Percentiles rank a stretch among this genome's conserved stretches.
phyloP scores from a whole-genome alignment of 2,888 invertebrate species.

The Fragum fragum region DNA sequence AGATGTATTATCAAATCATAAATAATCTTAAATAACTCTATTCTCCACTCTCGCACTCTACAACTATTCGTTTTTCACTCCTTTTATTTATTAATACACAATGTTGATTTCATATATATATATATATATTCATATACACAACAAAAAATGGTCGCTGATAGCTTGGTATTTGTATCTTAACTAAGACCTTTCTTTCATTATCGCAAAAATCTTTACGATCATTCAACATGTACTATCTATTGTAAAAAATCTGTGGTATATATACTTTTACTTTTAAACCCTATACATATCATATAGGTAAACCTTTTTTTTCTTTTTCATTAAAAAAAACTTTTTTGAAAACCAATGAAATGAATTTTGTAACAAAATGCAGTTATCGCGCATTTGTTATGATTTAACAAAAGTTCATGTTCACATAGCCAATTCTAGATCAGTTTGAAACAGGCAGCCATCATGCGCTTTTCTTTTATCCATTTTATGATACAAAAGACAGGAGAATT shows the following conservation, averaged over 20 bases:
- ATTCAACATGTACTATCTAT: not conserved
- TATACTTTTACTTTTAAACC: slow-evolving; percentile 20
- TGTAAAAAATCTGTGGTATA: slow-evolving; percentile 16
- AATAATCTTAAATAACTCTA: slow-evolving; percentile 2
- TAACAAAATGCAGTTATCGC: no score
- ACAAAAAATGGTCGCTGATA: not conserved
- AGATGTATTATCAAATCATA: slow-evolving; percentile 16
- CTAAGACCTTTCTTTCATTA: not conserved
- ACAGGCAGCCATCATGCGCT: no score
- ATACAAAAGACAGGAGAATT: no score
- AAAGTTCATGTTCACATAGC: no score
- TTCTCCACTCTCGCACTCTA: slow-evolving; percentile 7
- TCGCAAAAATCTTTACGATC: not conserved
- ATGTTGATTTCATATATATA: slow-evolving; percentile 19
- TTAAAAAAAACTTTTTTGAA: no score
- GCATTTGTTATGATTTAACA: no score
- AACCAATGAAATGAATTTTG: no score
- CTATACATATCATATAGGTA: not conserved
- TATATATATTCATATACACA: slow-evolving; percentile 7
- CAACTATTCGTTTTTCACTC: slow-evolving; percentile 29
- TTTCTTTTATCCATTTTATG: no score
- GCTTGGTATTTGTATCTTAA: not conserved
- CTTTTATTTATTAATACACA: slow-evolving; percentile 19
- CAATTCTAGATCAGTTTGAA: no score
- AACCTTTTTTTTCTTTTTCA: no score